These are phyloP conservation scores for Drosophila rufa DNA, from an alignment of 1,140 invertebrate genomes.

Conservation along the genomic window DNA sequence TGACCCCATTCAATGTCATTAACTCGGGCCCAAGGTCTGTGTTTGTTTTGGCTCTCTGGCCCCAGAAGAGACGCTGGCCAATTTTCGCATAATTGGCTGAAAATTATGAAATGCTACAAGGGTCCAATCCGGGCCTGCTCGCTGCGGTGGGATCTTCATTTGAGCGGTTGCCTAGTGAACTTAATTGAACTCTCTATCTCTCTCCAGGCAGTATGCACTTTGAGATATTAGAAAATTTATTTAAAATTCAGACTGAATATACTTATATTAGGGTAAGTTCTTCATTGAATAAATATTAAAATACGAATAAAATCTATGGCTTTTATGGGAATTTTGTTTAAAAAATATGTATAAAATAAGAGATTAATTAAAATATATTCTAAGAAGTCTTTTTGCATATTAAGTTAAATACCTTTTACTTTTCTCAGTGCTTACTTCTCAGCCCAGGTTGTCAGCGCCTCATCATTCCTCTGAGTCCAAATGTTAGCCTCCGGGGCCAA, in stretches of 20 bases:
- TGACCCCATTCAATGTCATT: slow-evolving; percentile 82
- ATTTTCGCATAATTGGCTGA: slow-evolving; percentile 77
- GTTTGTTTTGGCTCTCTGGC: slow-evolving; percentile 63
- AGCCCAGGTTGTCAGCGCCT: slow-evolving; percentile 18
- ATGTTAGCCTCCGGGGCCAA: slow-evolving; percentile 34
- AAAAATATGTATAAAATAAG: no score
- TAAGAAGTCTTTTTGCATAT: neutral
- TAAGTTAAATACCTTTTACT: neutral
- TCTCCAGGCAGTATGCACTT: slow-evolving; percentile 23
- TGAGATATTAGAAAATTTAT: neutral
- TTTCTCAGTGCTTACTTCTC: neutral
- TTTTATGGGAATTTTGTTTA: no score
- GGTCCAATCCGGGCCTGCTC: slow-evolving; percentile 20
- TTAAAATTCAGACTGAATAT: neutral
- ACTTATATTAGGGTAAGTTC: no score
- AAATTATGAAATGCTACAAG: slow-evolving; percentile 75
- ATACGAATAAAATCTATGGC: no score
- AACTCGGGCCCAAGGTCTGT: slow-evolving; percentile 77
- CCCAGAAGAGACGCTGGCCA: slow-evolving; percentile 38
- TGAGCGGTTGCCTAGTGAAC: slow-evolving; percentile 40
- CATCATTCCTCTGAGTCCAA: slow-evolving; percentile 28
- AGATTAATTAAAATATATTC: neutral
- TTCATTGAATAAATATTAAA: neutral
- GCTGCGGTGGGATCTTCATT: slow-evolving; percentile 37
- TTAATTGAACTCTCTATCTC: slow-evolving; percentile 55